A percentile compares a stretch with the other conserved stretches of the same genome.
Evolutionary conservation across 2,797 vertebrate genomes (phyloP).

Genomic region (Aviceda leuphotes): DNA sequence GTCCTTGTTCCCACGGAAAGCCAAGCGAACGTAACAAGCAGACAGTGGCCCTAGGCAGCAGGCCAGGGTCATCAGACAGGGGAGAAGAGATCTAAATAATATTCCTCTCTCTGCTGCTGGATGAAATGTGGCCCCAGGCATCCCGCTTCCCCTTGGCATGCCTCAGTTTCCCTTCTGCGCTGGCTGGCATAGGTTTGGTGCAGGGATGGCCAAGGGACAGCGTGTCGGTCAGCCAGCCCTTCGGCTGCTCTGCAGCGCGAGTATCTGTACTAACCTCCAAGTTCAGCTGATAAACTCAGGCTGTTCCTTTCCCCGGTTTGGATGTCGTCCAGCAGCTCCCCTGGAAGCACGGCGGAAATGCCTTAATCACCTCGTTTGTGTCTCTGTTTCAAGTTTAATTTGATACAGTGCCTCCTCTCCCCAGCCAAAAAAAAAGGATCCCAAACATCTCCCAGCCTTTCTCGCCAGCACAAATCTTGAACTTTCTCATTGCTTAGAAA

Average conservation of each 20-base stretch:
- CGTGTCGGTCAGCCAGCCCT: not conserved
- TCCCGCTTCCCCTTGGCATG: accelerated
- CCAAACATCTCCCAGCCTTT: not conserved
- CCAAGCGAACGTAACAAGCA: not conserved
- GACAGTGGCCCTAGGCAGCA: not conserved
- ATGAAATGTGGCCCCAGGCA: accelerated
- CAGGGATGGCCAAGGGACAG: not conserved
- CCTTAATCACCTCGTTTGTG: slow-evolving; percentile 9
- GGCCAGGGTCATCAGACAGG: not conserved
- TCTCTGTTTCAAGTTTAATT: slow-evolving; percentile 30
- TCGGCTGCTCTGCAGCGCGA: accelerated
- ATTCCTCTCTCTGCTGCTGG: not conserved
- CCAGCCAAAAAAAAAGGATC: not conserved
- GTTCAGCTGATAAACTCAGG: slow-evolving; percentile 18
- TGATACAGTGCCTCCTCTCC: not conserved
- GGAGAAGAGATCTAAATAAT: not conserved
- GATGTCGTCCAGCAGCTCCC: not conserved
- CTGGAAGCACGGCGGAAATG: not conserved
- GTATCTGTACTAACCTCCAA: not conserved
- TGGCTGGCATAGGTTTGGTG: accelerated
- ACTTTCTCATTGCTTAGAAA: not conserved
- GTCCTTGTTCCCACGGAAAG: accelerated
- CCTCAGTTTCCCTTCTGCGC: not conserved
- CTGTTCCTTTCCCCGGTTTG: not conserved
- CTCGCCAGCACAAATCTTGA: not conserved